Evolutionary conservation across 2,888 invertebrate genomes (phyloP).

Genomic region (Brenthis ino): DNA sequence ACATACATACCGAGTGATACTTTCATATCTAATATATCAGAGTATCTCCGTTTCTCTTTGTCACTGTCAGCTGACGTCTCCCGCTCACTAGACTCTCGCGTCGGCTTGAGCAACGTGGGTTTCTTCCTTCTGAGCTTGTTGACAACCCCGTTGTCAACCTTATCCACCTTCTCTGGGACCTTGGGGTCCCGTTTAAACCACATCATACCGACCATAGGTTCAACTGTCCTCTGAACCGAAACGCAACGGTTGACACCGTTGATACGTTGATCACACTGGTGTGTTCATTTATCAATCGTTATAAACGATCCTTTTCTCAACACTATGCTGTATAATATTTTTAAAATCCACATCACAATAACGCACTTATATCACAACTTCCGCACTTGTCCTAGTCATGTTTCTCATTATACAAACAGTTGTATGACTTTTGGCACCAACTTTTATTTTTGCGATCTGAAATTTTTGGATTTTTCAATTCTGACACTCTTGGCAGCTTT

Average conservation of each 20-base stretch:
- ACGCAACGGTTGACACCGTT: constrained; percentile 20
- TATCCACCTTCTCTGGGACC: constrained; percentile 62
- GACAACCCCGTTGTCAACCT: constrained; percentile 59
- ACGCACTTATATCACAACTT: constrained; percentile 1
- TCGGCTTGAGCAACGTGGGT: constrained; percentile 63
- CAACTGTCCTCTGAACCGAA: constrained; percentile 12
- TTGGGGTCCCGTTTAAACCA: constrained; percentile 78
- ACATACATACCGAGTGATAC: constrained; percentile 67
- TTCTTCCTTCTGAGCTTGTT: constrained; percentile 72
- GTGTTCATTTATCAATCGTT: constrained; percentile 6
- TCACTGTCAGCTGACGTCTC: constrained; percentile 77
- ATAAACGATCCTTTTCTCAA: constrained; percentile 4
- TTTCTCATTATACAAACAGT: constrained; percentile 15
- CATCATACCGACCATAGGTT: constrained; percentile 68
- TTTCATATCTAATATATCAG: constrained; percentile 74
- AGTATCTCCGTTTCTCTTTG: constrained; percentile 72
- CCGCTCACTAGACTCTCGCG: constrained; percentile 74
- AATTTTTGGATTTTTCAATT: constrained; percentile 21
- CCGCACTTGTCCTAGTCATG: constrained; percentile 15
- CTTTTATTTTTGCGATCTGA: constrained; percentile 18
- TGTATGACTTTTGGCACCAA: constrained; percentile 28
- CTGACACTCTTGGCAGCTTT: constrained; percentile 32
- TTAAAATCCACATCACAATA: constrained; percentile 29
- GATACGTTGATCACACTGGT: constrained; percentile 3
- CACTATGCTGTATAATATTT: constrained; percentile 9